Base-by-base conservation (phyloP, 1,140 invertebrate species). In the Micrasema minimum region DNA sequence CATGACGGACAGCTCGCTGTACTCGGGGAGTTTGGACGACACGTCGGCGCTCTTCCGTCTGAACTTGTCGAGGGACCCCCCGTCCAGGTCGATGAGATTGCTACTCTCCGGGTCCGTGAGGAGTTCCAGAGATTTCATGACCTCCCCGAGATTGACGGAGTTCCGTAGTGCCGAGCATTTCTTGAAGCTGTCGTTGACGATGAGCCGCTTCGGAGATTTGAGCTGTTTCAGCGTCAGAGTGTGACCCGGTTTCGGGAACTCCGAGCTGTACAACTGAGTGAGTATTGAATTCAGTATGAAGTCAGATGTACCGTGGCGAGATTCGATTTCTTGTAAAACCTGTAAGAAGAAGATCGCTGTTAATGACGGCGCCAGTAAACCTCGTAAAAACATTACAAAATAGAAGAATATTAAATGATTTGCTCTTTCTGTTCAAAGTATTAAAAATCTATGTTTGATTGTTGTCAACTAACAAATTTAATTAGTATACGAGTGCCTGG, bases 261-360 rank as follows among this genome's bases (percentile, higher is more conserved):
- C 80, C 38, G 84, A 83, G 57, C 86, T 82, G 77, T 90, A 89
- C 10, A 91, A 80, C 75, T 89, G 85, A 46, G 87, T 82, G 2
- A 91, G 83, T 64, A 90, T 83, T 23, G 80, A 78, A 69, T 86
- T 83, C 23, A 87, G 80, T 67, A 85, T 79, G n/a, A 82, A 77
- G 67, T 90, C 86, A 1, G 88, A 85, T 51, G 86, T 80, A 67
- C 90, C 90, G 80, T 91, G 90, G 65, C 88, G 83, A 11, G 86
- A 86, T 80, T 91, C 89, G 20, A 93, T 82, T 80, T 92, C 90
- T 78, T 87, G 80, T 18, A 94, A 79, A 5, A 93, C 82, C 87
- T 91, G 76, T 76, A 75, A 11, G 26, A 7, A 31, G 7, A 31
- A 31, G n/a, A n/a, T n/a, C n/a, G n/a, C n/a, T n/a, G n/a, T n/a